These are phyloP conservation scores for Yoshiicerus persimilis DNA, from an alignment of 1,140 invertebrate genomes.

Conservation along the genomic window DNA sequence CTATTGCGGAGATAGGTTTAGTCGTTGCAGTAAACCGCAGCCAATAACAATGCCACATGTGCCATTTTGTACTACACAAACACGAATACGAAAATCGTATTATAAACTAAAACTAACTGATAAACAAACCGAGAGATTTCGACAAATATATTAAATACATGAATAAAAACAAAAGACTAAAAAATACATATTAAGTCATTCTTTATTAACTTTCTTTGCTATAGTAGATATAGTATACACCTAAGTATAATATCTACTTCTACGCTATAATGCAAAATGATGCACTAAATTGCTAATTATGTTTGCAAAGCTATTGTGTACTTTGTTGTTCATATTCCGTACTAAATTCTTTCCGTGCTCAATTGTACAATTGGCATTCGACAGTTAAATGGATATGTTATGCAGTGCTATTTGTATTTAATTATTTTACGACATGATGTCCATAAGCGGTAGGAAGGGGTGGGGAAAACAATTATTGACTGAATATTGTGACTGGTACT, in stretches of 20 bases:
- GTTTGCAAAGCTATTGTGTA: too few relatives aligned
- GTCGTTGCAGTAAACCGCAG: neutral
- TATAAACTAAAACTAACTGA: neutral
- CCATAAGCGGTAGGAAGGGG: neutral
- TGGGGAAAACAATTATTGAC: neutral
- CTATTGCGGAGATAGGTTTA: neutral
- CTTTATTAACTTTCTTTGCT: too few relatives aligned
- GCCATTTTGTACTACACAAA: neutral
- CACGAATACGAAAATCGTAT: neutral
- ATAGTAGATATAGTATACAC: too few relatives aligned
- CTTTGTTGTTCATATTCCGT: too few relatives aligned
- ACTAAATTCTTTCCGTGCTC: too few relatives aligned
- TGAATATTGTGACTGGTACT: neutral
- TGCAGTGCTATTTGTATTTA: too few relatives aligned
- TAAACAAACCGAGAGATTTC: neutral
- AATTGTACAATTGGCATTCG: too few relatives aligned
- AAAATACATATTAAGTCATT: too few relatives aligned
- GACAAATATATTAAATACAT: neutral
- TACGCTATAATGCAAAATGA: too few relatives aligned
- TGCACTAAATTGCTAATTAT: too few relatives aligned
- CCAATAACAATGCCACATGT: slow-evolving; percentile 4
- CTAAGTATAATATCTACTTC: too few relatives aligned
- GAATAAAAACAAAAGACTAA: neutral
- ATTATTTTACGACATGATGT: neutral
- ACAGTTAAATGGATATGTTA: too few relatives aligned